Base-by-base conservation (phyloP, 1,140 invertebrate genomes). In the Hylyphantes graminicola region DNA sequence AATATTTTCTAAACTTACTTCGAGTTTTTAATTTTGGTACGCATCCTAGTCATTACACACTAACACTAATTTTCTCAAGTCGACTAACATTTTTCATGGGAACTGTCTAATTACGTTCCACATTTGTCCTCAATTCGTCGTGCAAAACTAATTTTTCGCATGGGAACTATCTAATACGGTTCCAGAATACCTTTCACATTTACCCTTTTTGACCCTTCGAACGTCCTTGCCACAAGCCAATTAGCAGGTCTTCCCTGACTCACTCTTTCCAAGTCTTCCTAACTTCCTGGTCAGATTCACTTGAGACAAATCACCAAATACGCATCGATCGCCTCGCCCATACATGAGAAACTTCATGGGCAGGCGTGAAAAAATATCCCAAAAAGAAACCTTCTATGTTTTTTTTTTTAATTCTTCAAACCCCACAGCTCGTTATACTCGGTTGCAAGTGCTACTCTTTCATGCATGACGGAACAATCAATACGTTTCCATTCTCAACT, bases 381-480 rank as follows among this genome's bases (percentile, higher is more conserved):
- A 21, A 19, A n/a, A 54, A 35, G n/a, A 64, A 65, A 78, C 74
- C 74, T 54, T 76, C 74, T 13, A 76, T 21, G 61, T 61, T 76
- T 70, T 76, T 76, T 48, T n/a, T 10, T 53, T 53, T 70, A n/a
- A 35, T 35, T 35, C 35, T 35, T 35, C 35, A 35, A 35, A 35
- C 35, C 35, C 68, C 50, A 51, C 17, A 70, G 48, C 59, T 76
- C 74, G 68, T 76, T 64, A 76, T 6, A 8, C 48, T 50, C 15
- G 70, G 51, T 55, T 19, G 15, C 13, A 70, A 61, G 35, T 79
- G 65, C 68, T 61, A 59, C 57, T 81, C 79, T 81, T 72, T 81
- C 67, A 81, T 61, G 79, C 79, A 81, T 81, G 79, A 81, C 79
- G 79, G 59, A 59, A 81, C 79, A 81, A 81, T 81, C 79, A 81